These are phyloP conservation scores for Lontra canadensis DNA, from an alignment of 2,113 vertebrate genomes.

Conservation along the genomic window DNA sequence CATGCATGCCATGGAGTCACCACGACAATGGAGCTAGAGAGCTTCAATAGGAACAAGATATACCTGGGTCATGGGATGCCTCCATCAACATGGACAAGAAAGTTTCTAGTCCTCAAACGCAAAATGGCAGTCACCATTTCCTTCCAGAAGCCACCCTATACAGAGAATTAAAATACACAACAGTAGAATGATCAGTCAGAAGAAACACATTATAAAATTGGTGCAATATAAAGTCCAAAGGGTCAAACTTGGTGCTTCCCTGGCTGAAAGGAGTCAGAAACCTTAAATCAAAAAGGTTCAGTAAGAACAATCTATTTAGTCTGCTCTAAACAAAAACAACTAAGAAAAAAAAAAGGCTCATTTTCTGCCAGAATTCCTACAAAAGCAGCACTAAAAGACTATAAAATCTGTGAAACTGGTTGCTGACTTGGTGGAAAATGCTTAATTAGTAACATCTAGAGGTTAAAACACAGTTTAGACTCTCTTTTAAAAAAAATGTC, in stretches of 20 bases:
- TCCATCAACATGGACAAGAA: not conserved
- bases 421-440: not conserved
- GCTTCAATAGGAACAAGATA: not conserved
- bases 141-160: not conserved
- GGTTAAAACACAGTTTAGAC: not conserved
- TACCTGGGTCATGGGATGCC: not conserved
- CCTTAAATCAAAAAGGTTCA: not conserved
- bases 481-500: not conserved
- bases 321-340: not conserved
- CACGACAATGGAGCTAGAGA: not conserved
- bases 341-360: not conserved
- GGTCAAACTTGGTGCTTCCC: not conserved
- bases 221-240: not conserved
- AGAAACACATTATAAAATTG: not conserved
- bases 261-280: not conserved
- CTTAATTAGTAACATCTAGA: slow-evolving; percentile 6
- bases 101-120: not conserved
- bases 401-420: not conserved
- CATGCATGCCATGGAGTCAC: not conserved
- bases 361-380: not conserved
- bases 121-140: not conserved
- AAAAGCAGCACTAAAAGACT: not conserved
- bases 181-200: not conserved
- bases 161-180: not conserved
- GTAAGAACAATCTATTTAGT: not conserved